Evolutionary conservation across 2,113 vertebrate species (phyloP), one percentile per base, ranked within the genome.

Genomic region (Toxostoma redivivum): DNA sequence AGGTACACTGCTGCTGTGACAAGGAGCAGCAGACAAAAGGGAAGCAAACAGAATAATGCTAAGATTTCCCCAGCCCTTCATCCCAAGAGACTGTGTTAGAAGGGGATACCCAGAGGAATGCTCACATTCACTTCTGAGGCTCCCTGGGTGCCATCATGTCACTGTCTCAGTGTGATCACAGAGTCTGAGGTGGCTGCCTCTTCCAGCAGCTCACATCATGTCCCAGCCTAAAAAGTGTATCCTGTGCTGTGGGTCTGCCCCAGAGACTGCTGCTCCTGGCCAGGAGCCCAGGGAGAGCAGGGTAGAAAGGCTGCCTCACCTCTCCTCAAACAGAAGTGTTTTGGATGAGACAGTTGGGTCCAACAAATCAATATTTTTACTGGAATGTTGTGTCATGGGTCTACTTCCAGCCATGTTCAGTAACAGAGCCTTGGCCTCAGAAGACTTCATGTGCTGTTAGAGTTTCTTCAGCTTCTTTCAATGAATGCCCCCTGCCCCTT

Each of bases 401-500:
- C 3, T 86, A 8, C 84, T 86, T 89, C 60, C 84, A 87, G 69
- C 10, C 6, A 5, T 11, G 12, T 71, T 89, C 38, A 67, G 31
- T 25, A n/a, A 54, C 47, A 70, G 60, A 73, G 24, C 25, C 51
- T 42, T 66, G 67, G 54, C 28, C 35, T 67, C 69, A 74, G 60
- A 20, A 73, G 50, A 19, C 16, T 77, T 77, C 14, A 12, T 2
- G 6, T 58, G 25, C 58, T 70, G 25, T 12, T 45, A 37, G 58
- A 37, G 64, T 74, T 87, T 81, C 60, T 60, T 51, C 40, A 67
- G 6, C 38, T 73, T 80, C 50, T 37, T 62, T 38, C 25, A 25
- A 73, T 0, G 0, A 70, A 21, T 45, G 7, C 3, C 7, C 15
- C 30, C 19, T 0, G 0, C 40, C 24, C 5, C 11, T 81, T n/a